Evolutionary conservation across 2,888 invertebrate species (phyloP).

Genomic region (Eilema sororculum): DNA sequence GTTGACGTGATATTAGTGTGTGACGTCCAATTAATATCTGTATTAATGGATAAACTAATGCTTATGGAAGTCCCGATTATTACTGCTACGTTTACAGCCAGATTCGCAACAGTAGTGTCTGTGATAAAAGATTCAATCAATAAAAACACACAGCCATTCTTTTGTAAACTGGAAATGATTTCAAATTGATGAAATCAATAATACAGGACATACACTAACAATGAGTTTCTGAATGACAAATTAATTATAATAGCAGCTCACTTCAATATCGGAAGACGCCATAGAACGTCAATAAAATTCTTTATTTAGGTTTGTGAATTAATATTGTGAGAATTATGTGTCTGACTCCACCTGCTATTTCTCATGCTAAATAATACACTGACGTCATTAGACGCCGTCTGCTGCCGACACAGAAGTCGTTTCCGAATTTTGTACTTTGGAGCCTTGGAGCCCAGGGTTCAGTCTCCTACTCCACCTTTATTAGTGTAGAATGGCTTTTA

Average conservation of each 20-base stretch:
- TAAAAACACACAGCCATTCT: neutral
- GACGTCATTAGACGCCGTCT: neutral
- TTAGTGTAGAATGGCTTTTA: no score
- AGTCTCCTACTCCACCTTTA: no score
- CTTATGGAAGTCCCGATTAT: neutral
- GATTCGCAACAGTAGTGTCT: neutral
- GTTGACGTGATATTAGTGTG: neutral
- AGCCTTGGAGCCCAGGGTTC: no score
- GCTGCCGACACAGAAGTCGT: neutral
- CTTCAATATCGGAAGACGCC: neutral
- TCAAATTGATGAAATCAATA: neutral
- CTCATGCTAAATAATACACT: neutral
- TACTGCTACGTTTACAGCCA: neutral
- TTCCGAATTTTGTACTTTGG: no score
- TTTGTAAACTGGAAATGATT: neutral
- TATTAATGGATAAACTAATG: neutral
- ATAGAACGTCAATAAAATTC: neutral
- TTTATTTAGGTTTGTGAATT: neutral
- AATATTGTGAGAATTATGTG: neutral
- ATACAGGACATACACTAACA: neutral
- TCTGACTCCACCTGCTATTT: neutral
- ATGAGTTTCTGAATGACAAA: neutral
- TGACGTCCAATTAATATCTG: neutral
- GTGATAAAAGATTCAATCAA: neutral
- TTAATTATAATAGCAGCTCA: neutral